Evolutionary conservation across 2,113 vertebrate species (phyloP), one percentile per base, ranked within the genome.

Genomic region (Struthidea cinerea): DNA sequence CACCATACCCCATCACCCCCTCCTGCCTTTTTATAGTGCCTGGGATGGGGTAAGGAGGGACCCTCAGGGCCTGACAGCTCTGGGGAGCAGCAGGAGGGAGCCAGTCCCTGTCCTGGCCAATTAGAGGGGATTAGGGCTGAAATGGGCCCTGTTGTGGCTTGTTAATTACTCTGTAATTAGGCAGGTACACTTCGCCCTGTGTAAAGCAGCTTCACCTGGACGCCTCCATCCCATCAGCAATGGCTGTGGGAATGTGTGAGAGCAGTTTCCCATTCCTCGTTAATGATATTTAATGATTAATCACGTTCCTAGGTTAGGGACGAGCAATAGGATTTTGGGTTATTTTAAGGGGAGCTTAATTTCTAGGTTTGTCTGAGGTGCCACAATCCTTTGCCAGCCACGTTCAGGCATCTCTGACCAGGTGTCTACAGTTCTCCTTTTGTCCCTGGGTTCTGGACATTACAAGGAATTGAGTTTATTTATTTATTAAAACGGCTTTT

Each of bases 1-100:
- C 56, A 75, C 8, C 56, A 60, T 11, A 0, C 1, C 2, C 18
- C 2, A 5, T 0, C 0, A 1, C 0, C 16, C 27, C 12, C 16
- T 12, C 26, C 68, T 88, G 85, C 79, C 37, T 17, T 86, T 96
- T 83, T 93, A 22, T 83, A 27, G 19, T 4, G 14, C 3, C 49
- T 82, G 65, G 76, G 30, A 16, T 7, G 84, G 69, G 52, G 6
- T 28, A 9, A 27, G 87, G 87, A 11, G 17, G 73, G 75, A 69
- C 35, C 57, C 53, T 15, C 18, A 16, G 80, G 50, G 80, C 65
- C 28, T 81, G 91, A 37, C 76, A 91, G 71, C 75, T 67, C 89
- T 61, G 76, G 59, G 76, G 39, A 78, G 47, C 60, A 89, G n/a
- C 59, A 77, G 74, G 24, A 80, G 46, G 55, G 46, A 86, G 10